A percentile compares a stretch with the other conserved stretches of the same genome.
Conservation (phyloP, 2,888 invertebrate species). For the Orthosia incerta region DNA sequence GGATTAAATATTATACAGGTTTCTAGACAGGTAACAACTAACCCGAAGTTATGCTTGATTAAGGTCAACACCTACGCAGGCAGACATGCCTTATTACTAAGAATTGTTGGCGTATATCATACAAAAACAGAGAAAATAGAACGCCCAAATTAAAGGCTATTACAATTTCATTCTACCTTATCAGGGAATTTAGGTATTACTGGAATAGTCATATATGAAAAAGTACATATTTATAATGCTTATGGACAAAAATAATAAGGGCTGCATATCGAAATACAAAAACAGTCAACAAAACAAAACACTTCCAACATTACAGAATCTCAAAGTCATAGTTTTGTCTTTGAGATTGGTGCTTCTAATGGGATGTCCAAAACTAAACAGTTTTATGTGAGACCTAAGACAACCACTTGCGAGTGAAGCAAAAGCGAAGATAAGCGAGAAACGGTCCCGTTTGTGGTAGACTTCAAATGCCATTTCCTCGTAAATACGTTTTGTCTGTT, state of each 20-base stretch:
- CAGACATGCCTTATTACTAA: constrained; percentile 16
- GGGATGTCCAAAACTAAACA: constrained; percentile 34
- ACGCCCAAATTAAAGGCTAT: neutral
- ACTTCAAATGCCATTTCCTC: constrained; percentile 58
- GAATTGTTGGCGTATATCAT: constrained; percentile 4
- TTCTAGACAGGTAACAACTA: neutral
- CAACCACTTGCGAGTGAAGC: constrained; percentile 36
- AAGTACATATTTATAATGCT: too few species aligned
- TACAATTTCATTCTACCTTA: neutral
- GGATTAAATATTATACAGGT: neutral
- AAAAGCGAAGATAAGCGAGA: constrained; percentile 54
- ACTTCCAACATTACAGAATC: constrained; percentile 4
- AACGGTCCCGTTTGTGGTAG: constrained; percentile 52
- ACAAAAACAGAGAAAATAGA: neutral
- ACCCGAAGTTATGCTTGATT: neutral
- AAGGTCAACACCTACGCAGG: constrained; percentile 21
- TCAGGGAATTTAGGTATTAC: too few species aligned
- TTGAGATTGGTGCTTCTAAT: constrained; percentile 16
- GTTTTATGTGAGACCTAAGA: constrained; percentile 36
- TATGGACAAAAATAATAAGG: neutral
- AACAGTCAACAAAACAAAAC: neutral
- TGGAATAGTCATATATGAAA: too few species aligned
- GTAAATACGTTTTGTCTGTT: constrained; percentile 64
- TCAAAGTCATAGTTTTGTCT: neutral
- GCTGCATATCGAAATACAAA: neutral